Evolutionary conservation across 2,797 vertebrate species (phyloP), one percentile per base, ranked within the genome.

Genomic region (Amblyraja radiata): DNA sequence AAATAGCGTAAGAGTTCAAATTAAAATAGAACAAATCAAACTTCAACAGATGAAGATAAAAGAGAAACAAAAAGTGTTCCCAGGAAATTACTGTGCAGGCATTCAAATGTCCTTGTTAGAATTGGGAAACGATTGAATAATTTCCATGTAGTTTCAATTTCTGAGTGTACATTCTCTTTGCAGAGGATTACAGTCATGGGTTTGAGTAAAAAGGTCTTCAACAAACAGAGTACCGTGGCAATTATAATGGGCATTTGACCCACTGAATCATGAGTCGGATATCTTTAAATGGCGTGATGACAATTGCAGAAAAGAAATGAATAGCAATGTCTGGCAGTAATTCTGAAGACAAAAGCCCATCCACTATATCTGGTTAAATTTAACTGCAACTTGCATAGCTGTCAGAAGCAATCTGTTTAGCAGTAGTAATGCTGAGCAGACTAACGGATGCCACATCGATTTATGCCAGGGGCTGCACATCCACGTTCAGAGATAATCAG

Each of bases 331-430:
- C 14, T 68, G 63, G 63, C 63, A 23, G 88, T 65, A 36, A 68
- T 88, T 65, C 63, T 18, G 36, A 68, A 88, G 36, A 88, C 84
- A 88, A 88, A 36, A 65, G n/a, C n/a, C 16, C 61, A 88, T n/a
- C 84, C 68, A n/a, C 63, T 88, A 0, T 88, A 21, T 68, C 84
- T 88, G 16, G n/a, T 88, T 36, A 88, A 88, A 88, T 88, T 68
- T 88, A 88, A 68, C 28, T 68, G 84, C 61, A 88, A 68, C 63
- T 36, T 88, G 61, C 84, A 23, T 23, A 18, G 84, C 84, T 88
- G 84, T 88, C 84, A 68, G 84, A 88, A 88, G 84, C 16, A 16
- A 68, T 88, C 63, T 88, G 63, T 88, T 88, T 88, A 88, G n/a
- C 84, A 36, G 63, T 61, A 88, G 16, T 36, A 65, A 88, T 68